Evolutionary conservation across 2,888 invertebrate species (phyloP).

Genomic region (Drosophila conformis): DNA sequence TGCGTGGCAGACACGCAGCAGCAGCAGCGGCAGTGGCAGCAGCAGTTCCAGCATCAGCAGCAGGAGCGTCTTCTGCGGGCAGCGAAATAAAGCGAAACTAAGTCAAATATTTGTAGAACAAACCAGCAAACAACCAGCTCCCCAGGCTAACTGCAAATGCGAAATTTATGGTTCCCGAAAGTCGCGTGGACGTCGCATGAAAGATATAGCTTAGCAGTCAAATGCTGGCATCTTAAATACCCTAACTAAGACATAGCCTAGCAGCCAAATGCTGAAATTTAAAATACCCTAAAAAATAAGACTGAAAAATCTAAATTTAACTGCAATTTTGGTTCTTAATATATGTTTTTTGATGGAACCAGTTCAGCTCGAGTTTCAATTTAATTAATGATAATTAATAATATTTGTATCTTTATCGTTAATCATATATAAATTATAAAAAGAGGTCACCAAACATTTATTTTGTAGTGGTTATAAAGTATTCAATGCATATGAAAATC

Average conservation of each 20-base stretch:
- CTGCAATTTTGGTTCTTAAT: not conserved
- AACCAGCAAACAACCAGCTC: conserved; percentile 36
- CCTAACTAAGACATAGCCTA: conserved; percentile 2
- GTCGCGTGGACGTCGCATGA: conserved; percentile 60
- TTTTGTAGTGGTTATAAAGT: too few species aligned
- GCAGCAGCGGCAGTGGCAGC: conserved; percentile 21
- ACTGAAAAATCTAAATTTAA: not conserved
- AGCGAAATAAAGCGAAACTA: conserved; percentile 61
- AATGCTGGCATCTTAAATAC: conserved; percentile 11
- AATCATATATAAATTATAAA: not conserved
- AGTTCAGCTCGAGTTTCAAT: not conserved
- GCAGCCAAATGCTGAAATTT: not conserved
- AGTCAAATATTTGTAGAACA: conserved; percentile 78
- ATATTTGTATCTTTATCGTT: not conserved
- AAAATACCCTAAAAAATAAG: not conserved
- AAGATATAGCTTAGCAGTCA: not conserved
- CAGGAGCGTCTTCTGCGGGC: conserved; percentile 22
- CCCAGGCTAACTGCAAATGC: conserved; percentile 66
- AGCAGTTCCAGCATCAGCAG: conserved; percentile 15
- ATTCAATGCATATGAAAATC: not conserved
- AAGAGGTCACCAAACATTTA: not conserved
- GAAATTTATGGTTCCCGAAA: conserved; percentile 75
- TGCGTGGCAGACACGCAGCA: conserved; percentile 71
- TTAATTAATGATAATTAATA: not conserved
- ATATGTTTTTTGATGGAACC: not conserved